Evolutionary conservation across 2,888 invertebrate species (phyloP).

Genomic region (Muschampia plurimacula): DNA sequence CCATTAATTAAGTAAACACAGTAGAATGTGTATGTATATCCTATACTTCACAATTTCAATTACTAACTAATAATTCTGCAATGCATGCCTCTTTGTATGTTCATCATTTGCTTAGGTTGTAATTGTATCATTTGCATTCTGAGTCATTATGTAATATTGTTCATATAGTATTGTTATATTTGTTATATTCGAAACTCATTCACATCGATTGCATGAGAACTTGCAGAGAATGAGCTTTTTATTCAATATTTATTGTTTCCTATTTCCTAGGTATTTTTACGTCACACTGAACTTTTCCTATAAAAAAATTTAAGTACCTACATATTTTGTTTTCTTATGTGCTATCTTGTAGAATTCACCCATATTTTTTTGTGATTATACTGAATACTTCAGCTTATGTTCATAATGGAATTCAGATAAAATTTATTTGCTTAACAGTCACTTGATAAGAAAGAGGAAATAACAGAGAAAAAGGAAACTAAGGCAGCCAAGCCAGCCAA

Average conservation of each 20-base stretch:
- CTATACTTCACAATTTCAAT: neutral
- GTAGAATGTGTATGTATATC: neutral
- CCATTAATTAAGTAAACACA: neutral
- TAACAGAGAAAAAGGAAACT: conserved; percentile 58
- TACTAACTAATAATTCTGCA: neutral
- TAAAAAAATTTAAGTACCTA: neutral
- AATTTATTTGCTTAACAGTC: conserved; percentile 48
- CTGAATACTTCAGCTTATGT: neutral
- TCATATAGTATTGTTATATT: too few relatives aligned
- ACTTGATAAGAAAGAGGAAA: conserved; percentile 71
- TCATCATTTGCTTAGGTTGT: neutral
- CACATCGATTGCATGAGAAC: neutral
- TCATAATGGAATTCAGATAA: neutral
- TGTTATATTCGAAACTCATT: neutral
- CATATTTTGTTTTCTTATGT: neutral
- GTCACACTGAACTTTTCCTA: neutral
- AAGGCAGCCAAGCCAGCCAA: conserved; percentile 63
- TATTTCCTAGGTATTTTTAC: too few relatives aligned
- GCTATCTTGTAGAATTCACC: neutral
- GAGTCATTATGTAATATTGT: neutral
- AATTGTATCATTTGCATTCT: neutral
- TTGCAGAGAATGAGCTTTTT: neutral
- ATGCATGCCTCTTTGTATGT: neutral
- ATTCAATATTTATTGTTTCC: neutral
- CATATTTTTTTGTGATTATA: neutral